Conservation (phyloP, 2,113 vertebrate species). For the Petrocephalus zakoni region DNA sequence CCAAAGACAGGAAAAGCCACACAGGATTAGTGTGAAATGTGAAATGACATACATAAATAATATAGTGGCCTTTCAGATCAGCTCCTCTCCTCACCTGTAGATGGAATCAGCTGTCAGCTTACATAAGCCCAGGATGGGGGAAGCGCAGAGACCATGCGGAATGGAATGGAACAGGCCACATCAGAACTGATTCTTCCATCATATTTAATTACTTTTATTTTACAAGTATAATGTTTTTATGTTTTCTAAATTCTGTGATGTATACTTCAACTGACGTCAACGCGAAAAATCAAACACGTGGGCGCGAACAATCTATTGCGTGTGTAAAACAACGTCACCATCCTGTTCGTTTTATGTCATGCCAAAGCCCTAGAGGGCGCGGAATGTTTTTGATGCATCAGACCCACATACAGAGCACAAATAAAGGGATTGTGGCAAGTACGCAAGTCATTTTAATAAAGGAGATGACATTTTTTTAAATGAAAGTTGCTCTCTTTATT, state of each 20-base stretch:
- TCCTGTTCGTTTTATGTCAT: not conserved
- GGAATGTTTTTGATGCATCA: not conserved
- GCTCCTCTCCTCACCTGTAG: not conserved
- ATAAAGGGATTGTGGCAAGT: not conserved
- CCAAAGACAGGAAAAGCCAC: not conserved
- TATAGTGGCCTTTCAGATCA: not conserved
- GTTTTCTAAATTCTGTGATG: not conserved
- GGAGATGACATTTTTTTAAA: not conserved
- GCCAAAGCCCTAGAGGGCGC: not conserved
- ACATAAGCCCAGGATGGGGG: not conserved
- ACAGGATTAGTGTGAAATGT: not conserved
- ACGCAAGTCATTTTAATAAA: not conserved
- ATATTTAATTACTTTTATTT: not conserved
- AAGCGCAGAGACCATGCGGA: not conserved
- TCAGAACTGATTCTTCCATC: not conserved
- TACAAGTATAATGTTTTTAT: not conserved
- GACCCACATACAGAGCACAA: not conserved
- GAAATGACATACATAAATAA: constrained; percentile 10
- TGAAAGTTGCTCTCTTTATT: not conserved
- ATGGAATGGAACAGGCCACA: no score
- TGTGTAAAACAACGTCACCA: not conserved
- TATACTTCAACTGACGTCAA: no score
- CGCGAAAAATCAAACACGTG: no score
- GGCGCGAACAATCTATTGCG: not conserved
- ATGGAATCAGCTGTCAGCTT: not conserved